These are phyloP conservation scores for Crepidodera aurea DNA, from an alignment of 2,888 invertebrate genomes.

Conservation along the genomic window DNA sequence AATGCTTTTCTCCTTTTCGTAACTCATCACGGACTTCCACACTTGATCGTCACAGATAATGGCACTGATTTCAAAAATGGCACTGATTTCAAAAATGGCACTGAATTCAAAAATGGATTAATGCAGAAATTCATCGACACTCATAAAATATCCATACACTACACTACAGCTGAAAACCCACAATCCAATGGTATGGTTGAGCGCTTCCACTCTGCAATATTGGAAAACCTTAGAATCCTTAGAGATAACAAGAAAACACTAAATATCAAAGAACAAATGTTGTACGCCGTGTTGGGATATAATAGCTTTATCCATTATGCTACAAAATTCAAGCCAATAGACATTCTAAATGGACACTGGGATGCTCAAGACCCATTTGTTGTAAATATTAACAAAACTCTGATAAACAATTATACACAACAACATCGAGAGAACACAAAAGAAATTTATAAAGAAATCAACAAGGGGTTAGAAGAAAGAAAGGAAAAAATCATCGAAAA, in stretches of 20 bases:
- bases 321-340: neutral
- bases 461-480: neutral
- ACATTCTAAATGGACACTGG: neutral
- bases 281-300: neutral
- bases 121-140: neutral
- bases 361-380: neutral
- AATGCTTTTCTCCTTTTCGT: neutral
- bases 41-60: neutral
- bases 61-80: neutral
- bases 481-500: neutral
- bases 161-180: neutral
- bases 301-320: neutral
- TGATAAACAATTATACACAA: neutral
- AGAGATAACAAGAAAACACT: neutral
- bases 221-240: neutral
- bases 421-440: neutral
- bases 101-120: neutral
- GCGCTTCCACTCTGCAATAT: neutral
- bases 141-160: conserved; percentile 5
- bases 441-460: neutral
- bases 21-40: neutral
- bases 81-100: neutral
- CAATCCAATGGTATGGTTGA: conserved; percentile 1
- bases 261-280: neutral
- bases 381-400: neutral